Evolutionary conservation across 1,140 invertebrate genomes (phyloP).

Genomic region (Agrilus planipennis): DNA sequence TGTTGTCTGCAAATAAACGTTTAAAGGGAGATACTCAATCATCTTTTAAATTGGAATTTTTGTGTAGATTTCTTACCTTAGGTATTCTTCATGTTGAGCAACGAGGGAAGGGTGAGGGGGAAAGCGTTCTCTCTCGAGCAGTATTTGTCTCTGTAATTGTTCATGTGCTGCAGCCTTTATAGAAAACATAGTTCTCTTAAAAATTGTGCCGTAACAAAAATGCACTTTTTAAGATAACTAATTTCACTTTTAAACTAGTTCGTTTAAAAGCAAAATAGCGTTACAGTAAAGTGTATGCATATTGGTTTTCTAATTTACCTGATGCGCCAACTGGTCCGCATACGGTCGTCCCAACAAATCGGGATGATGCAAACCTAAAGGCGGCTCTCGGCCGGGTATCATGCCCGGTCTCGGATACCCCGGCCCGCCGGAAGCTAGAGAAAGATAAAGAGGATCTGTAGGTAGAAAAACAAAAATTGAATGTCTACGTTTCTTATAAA

Average conservation of each 20-base stretch:
- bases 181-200: neutral
- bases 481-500: too few species aligned
- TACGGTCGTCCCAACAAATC: conserved; percentile 68
- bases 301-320: too few species aligned
- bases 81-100: conserved; percentile 68
- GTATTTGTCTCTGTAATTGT: conserved; percentile 71
- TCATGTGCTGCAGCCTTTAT: conserved; percentile 60
- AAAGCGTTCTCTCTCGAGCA: conserved; percentile 68
- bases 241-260: too few species aligned
- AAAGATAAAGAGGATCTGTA: neutral
- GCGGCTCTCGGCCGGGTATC: conserved; percentile 45
- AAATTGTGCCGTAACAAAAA: neutral
- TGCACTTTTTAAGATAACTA: too few species aligned
- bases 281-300: too few species aligned
- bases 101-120: conserved; percentile 52
- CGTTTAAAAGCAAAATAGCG: too few species aligned
- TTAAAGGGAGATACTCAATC: neutral
- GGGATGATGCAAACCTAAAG: conserved; percentile 50
- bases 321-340: conserved; percentile 71
- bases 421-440: conserved; percentile 40
- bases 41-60: neutral
- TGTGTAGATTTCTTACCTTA: conserved; percentile 43
- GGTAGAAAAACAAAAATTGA: too few species aligned
- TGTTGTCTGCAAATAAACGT: conserved; percentile 46
- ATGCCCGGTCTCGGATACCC: conserved; percentile 50